Evolutionary conservation across 2,113 vertebrate genomes (phyloP).

Genomic region (Tachycineta bicolor): DNA sequence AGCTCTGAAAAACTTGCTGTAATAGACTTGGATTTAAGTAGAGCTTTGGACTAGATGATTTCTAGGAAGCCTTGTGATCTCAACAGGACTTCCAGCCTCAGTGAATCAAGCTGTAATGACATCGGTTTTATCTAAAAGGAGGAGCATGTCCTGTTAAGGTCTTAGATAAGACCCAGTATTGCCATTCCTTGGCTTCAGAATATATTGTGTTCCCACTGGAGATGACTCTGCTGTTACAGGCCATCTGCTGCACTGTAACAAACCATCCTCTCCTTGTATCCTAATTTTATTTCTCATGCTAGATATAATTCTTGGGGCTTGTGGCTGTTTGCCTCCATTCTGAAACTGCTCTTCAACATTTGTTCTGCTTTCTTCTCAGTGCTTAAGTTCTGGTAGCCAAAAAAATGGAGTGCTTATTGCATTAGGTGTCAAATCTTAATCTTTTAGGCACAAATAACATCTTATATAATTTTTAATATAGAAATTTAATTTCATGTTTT

Average conservation of each 20-base stretch:
- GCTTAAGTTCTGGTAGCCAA: not conserved
- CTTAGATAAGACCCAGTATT: not conserved
- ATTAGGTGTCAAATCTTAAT: not conserved
- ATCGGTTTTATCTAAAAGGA: not conserved
- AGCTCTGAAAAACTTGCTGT: not conserved
- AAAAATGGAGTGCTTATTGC: not conserved
- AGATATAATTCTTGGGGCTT: not conserved
- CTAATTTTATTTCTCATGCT: not conserved
- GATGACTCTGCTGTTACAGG: not conserved
- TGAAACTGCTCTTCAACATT: not conserved
- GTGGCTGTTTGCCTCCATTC: not conserved
- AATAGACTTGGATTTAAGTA: not conserved
- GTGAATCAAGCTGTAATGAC: not conserved
- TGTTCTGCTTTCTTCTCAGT: not conserved
- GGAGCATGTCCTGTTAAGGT: not conserved
- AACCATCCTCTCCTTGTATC: not conserved
- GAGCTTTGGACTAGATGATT: not conserved
- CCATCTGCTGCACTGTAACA: not conserved
- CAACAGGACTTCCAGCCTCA: not conserved
- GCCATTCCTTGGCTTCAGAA: not conserved
- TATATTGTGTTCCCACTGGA: not conserved
- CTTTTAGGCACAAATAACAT: not conserved
- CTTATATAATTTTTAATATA: not conserved
- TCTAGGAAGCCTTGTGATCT: not conserved
- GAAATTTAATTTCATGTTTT: not conserved